phyloP scores from a whole-genome alignment of 2,113 vertebrate genomes.

The Mystacornis crossleyi region DNA sequence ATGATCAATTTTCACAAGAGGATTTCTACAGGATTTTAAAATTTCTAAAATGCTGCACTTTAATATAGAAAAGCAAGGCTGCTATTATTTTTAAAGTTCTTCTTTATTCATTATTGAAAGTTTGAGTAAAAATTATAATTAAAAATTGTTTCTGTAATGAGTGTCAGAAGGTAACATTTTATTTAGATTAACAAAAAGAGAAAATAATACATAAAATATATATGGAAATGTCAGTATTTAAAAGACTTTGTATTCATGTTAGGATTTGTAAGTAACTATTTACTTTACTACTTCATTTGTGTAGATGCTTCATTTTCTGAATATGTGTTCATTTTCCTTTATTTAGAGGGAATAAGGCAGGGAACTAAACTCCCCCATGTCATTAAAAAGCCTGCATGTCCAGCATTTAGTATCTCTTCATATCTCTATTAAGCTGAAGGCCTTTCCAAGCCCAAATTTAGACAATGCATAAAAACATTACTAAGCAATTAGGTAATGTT shows the following conservation, averaged over 20 bases:
- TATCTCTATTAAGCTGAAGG: constrained; percentile 55
- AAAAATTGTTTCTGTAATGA: neutral
- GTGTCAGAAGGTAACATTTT: constrained; percentile 43
- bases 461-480: constrained; percentile 74
- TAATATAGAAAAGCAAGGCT: neutral
- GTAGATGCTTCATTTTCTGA: neutral
- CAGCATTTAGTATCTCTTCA: constrained; percentile 20
- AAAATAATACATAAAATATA: constrained; percentile 28
- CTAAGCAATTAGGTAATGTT: constrained; percentile 81
- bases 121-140: neutral
- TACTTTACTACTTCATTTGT: neutral
- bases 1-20: neutral
- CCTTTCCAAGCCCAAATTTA: constrained; percentile 72
- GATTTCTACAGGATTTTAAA: neutral
- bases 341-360: neutral
- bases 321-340: neutral
- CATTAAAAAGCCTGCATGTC: constrained; percentile 17
- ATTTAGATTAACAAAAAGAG: constrained; percentile 64
- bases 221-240: constrained; percentile 43
- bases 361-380: neutral
- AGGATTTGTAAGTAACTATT: constrained; percentile 34
- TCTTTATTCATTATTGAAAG: neutral
- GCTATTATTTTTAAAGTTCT: neutral
- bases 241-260: constrained; percentile 20
- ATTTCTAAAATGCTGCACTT: neutral